A percentile compares a stretch with the other conserved stretches of the same genome.
Evolutionary conservation across 2,888 invertebrate species (phyloP).

Genomic region (Sipha maydis): DNA sequence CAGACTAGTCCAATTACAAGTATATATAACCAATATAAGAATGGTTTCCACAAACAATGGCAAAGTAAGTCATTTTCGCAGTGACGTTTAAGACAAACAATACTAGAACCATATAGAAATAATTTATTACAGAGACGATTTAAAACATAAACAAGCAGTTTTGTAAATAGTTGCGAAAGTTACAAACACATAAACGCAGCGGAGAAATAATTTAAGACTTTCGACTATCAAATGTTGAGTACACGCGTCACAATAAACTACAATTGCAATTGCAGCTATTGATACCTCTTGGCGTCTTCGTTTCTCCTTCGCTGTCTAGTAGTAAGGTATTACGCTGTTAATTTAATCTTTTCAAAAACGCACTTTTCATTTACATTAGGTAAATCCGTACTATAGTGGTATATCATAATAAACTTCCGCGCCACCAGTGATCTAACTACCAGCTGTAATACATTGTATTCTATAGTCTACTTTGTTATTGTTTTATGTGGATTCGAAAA

Average conservation of each 20-base stretch:
- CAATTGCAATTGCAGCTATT: background rate
- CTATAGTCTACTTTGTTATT: slow-evolving; percentile 35
- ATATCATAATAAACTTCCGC: background rate
- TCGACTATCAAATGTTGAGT: background rate
- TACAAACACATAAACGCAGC: background rate
- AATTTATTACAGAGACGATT: background rate
- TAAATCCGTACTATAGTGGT: background rate
- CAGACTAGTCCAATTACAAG: background rate
- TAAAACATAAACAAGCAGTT: background rate
- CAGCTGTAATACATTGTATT: background rate
- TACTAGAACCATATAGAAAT: background rate
- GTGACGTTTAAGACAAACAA: background rate
- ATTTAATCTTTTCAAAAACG: background rate
- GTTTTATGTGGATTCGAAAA: slow-evolving; percentile 4
- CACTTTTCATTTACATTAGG: background rate
- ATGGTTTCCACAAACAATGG: background rate
- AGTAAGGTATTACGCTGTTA: background rate
- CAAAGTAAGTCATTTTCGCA: background rate
- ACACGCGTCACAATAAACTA: background rate
- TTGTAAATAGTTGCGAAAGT: background rate
- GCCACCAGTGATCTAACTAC: background rate
- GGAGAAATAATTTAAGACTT: background rate
- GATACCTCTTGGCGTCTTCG: background rate
- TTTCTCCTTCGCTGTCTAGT: no score
- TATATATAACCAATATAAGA: background rate